Evolutionary conservation across 2,113 vertebrate genomes (phyloP).

Genomic region (Scytalopus superciliaris): DNA sequence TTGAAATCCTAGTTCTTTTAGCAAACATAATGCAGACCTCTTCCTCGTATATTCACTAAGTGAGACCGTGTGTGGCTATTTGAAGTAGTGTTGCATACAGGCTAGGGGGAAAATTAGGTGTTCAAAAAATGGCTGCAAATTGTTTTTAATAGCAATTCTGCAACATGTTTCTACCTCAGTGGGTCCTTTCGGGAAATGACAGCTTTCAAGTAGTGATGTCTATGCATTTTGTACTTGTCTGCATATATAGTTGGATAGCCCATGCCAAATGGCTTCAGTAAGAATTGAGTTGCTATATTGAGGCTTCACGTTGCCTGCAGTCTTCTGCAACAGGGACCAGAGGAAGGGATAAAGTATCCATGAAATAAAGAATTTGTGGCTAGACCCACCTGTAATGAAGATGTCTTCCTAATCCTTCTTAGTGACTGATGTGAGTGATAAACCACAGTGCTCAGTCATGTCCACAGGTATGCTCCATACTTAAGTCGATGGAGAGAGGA

Average conservation of each 20-base stretch:
- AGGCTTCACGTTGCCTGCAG: neutral
- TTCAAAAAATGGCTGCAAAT: conserved; percentile 29
- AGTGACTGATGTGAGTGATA: neutral
- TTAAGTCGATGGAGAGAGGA: neutral
- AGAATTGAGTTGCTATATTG: neutral
- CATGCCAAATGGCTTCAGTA: neutral
- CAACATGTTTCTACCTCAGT: neutral
- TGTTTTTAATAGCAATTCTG: neutral
- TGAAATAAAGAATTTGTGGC: neutral
- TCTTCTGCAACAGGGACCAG: neutral
- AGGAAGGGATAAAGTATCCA: neutral
- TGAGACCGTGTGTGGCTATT: conserved; percentile 49
- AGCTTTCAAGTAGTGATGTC: neutral
- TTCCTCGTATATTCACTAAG: conserved; percentile 41
- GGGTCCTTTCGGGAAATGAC: neutral
- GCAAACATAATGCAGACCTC: conserved; percentile 36
- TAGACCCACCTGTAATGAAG: neutral
- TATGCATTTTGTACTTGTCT: neutral
- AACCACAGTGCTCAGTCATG: neutral
- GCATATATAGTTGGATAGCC: neutral
- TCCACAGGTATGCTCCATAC: neutral
- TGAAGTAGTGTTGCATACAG: conserved; percentile 34
- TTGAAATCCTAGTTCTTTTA: conserved; percentile 31
- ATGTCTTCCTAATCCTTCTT: neutral
- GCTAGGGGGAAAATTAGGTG: conserved; percentile 5